Evolutionary conservation across 2,797 vertebrate species (phyloP), one percentile per base, ranked within the genome.

Genomic region (Balearica regulorum): DNA sequence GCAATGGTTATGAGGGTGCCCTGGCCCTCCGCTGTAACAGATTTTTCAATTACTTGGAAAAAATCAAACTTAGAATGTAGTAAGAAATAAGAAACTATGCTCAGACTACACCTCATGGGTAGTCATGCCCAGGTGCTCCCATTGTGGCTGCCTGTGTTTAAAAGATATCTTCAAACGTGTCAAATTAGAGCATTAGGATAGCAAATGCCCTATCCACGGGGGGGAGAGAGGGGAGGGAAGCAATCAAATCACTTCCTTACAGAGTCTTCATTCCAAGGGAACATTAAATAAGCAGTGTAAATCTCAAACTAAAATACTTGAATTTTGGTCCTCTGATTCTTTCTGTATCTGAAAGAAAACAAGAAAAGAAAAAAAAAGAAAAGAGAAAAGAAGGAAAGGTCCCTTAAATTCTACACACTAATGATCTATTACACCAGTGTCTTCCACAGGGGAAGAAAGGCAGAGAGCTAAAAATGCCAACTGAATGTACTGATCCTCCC

Each of bases 101-200:
- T 78, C 22, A 55, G 43, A 62, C 15, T 28, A 43, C 13, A 58
- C 4, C 28, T 75, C 25, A 29, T 13, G 33, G 17, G 16, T 72
- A 53, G 28, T 55, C 39, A 60, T 7, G 4, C n/a, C 14, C 22
- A 51, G 51, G 35, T 46, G 35, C 62, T 73, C 24, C 57, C 65
- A 48, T 1, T 88, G 60, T 1, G 7, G 70, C 16, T 0, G 0
- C 26, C 24, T 68, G 6, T 22, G 14, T 54, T 89, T 72, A 72
- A 83, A 55, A 84, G 19, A 4, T 13, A 19, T 17, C 31, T 60
- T 85, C 58, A 35, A 55, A 64, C 22, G 14, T 22, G 29, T 6
- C 41, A n/a, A 29, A 2, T 26, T 31, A 66, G 33, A 84, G 33
- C 7, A 60, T 16, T 20, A 46, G 26, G 31, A 49, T 1, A 57